Percentiles rank a stretch among this genome's conserved stretches.
Evolutionary conservation across 1,140 invertebrate genomes (phyloP).

Genomic region (Drosophila kurseongensis): DNA sequence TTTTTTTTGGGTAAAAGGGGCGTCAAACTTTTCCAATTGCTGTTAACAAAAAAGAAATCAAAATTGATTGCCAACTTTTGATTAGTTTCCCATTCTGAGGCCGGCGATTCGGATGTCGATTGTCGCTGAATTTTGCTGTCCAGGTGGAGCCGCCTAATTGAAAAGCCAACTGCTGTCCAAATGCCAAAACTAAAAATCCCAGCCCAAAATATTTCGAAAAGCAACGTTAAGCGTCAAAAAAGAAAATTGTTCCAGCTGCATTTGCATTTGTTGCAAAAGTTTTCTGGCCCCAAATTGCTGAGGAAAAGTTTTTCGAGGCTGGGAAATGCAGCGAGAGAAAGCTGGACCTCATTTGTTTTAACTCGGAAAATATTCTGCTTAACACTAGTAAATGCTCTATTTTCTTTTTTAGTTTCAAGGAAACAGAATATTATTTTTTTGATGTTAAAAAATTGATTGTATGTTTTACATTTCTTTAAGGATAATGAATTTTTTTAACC

Average conservation of each 20-base stretch:
- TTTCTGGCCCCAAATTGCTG: slow-evolving; percentile 42
- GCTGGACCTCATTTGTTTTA: no score
- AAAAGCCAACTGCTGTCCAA: slow-evolving; percentile 49
- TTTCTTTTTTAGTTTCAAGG: no score
- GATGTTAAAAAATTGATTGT: no score
- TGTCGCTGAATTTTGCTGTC: slow-evolving; percentile 7
- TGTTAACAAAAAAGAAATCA: slow-evolving; percentile 48
- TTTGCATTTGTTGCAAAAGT: slow-evolving; percentile 53
- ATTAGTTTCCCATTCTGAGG: slow-evolving; percentile 40
- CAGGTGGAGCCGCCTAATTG: slow-evolving; percentile 46
- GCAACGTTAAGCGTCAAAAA: slow-evolving; percentile 6
- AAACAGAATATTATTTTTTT: no score
- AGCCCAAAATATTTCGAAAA: slow-evolving; percentile 6
- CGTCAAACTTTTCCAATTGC: slow-evolving; percentile 51
- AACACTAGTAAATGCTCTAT: no score
- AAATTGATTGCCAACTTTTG: slow-evolving; percentile 60
- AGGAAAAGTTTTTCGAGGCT: slow-evolving; percentile 22
- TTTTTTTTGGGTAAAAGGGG: neutral
- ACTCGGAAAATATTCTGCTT: no score
- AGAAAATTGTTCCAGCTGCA: slow-evolving; percentile 48
- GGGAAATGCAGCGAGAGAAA: neutral
- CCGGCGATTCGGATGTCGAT: slow-evolving; percentile 12
- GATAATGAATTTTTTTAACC: no score
- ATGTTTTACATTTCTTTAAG: no score
- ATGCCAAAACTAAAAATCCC: slow-evolving; percentile 36